Base-by-base conservation (phyloP, 2,797 vertebrate genomes). In the Pterois miles region DNA sequence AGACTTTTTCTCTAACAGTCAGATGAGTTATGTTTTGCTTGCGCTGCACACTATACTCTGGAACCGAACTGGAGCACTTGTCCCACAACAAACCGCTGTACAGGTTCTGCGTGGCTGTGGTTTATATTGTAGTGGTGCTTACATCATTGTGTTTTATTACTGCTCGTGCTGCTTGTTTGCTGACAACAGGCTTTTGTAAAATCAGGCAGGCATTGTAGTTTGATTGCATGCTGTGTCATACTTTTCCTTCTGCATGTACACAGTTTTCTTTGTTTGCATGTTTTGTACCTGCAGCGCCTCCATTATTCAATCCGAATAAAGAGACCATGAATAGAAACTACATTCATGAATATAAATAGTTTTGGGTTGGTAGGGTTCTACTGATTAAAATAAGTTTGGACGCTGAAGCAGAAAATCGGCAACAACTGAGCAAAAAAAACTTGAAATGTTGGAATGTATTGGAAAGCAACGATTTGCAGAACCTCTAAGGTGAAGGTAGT, bases 181-280 rank as follows among this genome's bases (percentile, higher is more conserved):
- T 86, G 82, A 85, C 38, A 59, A 74, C 27, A 53, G 48, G 34
- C 52, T 72, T 85, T 76, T 81, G 65, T 57, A 25, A 68, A 74
- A 62, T 22, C 54, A 58, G 62, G 46, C 33, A 60, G 36, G 58
- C 43, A 65, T 38, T 78, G 76, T 59, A 48, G 43, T 48, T 48
- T 48, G 65, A 78, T 40, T 76, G 68, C 69, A 53, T 65, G 77
- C 60, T 56, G 67, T 65, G 59, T 76, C 65, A 71, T 34, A 36
- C 31, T 53, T 81, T 84, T 71, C 56, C 48, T 38, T 68, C 60
- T 67, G 65, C 5, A 14, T 69, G 48, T 12, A 20, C 50, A 36
- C 10, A 56, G 59, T 74, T 57, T 66, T 65, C 50, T 81, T 85
- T 83, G 71, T 88, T 81, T 77, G 68, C n/a, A 43, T 67, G 48